Conservation (phyloP, 1,140 invertebrate genomes). For the Eumeta japonica region DNA sequence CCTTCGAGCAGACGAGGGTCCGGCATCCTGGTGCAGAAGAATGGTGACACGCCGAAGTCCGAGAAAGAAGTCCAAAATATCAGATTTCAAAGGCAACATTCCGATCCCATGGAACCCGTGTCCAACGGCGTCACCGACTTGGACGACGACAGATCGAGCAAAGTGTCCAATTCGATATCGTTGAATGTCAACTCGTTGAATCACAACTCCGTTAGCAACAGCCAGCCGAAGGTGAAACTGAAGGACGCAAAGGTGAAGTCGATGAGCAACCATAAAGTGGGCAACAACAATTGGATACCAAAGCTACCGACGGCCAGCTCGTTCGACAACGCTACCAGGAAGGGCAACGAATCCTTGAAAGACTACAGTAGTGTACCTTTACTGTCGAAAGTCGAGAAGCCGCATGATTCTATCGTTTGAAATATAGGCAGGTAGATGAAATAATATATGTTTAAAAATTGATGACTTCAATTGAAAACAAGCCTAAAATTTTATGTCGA, state of each 20-base stretch:
- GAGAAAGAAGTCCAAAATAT: conserved; percentile 43
- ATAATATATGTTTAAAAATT: too few relatives aligned
- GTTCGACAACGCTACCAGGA: conserved; percentile 41
- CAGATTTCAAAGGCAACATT: conserved; percentile 40
- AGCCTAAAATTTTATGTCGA: too few relatives aligned
- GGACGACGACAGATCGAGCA: conserved; percentile 36
- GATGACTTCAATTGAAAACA: too few relatives aligned
- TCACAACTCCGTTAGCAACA: conserved; percentile 36
- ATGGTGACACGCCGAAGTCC: conserved; percentile 24
- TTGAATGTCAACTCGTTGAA: conserved; percentile 42
- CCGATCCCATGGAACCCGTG: conserved; percentile 36
- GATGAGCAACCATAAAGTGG: conserved; percentile 39
- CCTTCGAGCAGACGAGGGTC: conserved; percentile 51
- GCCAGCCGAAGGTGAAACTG: conserved; percentile 39
- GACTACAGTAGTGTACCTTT: conserved; percentile 51
- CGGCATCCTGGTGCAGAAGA: conserved; percentile 29
- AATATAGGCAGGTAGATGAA: conserved; percentile 6
- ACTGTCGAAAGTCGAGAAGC: conserved; percentile 38
- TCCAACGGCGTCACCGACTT: conserved; percentile 39
- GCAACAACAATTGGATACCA: conserved; percentile 53
- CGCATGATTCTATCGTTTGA: conserved; percentile 50
- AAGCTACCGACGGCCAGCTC: conserved; percentile 46
- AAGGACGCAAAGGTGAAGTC: conserved; percentile 38
- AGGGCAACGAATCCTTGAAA: conserved; percentile 34
- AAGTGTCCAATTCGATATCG: conserved; percentile 40